A percentile compares a stretch with the other conserved stretches of the same genome.
Evolutionary conservation across 2,888 invertebrate genomes (phyloP).

Genomic region (Cremastobaeus sp.): DNA sequence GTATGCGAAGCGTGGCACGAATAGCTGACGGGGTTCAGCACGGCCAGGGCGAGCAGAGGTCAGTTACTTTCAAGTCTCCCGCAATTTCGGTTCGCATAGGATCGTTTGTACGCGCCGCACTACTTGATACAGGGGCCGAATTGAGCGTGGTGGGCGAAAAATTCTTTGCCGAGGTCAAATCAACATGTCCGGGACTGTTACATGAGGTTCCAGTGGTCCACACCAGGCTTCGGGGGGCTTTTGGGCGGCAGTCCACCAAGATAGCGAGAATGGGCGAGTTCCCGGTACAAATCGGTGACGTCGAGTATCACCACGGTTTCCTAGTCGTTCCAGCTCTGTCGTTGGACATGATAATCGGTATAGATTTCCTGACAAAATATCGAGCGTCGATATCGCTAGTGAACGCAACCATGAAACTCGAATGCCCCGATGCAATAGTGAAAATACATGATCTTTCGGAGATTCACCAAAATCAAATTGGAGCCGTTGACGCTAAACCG

Average conservation of each 20-base stretch:
- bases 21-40: not conserved
- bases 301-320: not conserved
- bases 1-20: not conserved
- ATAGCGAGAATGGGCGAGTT: not conserved
- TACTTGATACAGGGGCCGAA: slow-evolving; percentile 1
- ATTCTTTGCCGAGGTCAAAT: not conserved
- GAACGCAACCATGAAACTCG: too few relatives aligned
- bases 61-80: not conserved
- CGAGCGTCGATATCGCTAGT: not conserved
- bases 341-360: not conserved
- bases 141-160: not conserved
- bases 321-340: not conserved
- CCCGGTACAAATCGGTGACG: too few relatives aligned
- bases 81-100: too few relatives aligned
- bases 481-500: too few relatives aligned
- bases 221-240: not conserved
- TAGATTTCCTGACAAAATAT: slow-evolving; percentile 1
- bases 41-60: too few relatives aligned
- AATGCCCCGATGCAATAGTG: too few relatives aligned
- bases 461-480: too few relatives aligned
- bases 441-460: too few relatives aligned
- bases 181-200: not conserved
- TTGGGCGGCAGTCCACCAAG: not conserved
- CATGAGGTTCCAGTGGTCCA: not conserved
- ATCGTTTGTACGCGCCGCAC: not conserved